These are phyloP conservation scores for Cryptophagus acutangulus DNA, from an alignment of 2,888 invertebrate species.

Conservation along the genomic window DNA sequence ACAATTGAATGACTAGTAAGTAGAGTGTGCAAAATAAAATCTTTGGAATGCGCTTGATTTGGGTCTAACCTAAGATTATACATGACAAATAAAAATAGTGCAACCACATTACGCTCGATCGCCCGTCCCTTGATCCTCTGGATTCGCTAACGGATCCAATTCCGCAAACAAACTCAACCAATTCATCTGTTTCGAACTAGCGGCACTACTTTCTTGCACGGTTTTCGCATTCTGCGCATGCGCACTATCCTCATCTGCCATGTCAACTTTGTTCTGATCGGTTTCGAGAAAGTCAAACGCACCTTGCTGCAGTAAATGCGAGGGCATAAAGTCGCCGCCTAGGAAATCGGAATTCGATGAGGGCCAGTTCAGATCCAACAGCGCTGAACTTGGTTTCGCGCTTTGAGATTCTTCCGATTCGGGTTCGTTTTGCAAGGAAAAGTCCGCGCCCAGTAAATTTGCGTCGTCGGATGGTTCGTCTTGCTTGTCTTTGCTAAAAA, in stretches of 20 bases:
- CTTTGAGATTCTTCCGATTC: slow-evolving; percentile 12
- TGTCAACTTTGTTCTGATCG: slow-evolving; percentile 26
- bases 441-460: slow-evolving; percentile 44
- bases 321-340: slow-evolving; percentile 44
- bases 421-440: slow-evolving; percentile 24
- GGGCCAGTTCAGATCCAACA: slow-evolving; percentile 40
- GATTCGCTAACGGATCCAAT: slow-evolving; percentile 85
- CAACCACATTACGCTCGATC: slow-evolving; percentile 35
- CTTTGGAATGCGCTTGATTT: too few relatives aligned
- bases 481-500: neutral
- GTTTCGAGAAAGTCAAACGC: slow-evolving; percentile 34
- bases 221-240: slow-evolving; percentile 17
- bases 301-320: slow-evolving; percentile 38
- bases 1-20: too few relatives aligned
- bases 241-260: slow-evolving; percentile 27
- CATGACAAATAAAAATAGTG: too few relatives aligned
- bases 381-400: slow-evolving; percentile 33
- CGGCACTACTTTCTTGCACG: slow-evolving; percentile 22
- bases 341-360: slow-evolving; percentile 34
- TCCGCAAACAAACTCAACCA: slow-evolving; percentile 94
- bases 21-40: too few relatives aligned
- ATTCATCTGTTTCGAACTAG: slow-evolving; percentile 41
- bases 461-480: neutral
- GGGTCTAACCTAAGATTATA: too few relatives aligned
- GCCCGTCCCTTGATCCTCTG: slow-evolving; percentile 50